These are phyloP conservation scores for Axinella damicornis DNA, from an alignment of 37 sponge, comb jelly and placozoan genomes.

Conservation along the genomic window DNA sequence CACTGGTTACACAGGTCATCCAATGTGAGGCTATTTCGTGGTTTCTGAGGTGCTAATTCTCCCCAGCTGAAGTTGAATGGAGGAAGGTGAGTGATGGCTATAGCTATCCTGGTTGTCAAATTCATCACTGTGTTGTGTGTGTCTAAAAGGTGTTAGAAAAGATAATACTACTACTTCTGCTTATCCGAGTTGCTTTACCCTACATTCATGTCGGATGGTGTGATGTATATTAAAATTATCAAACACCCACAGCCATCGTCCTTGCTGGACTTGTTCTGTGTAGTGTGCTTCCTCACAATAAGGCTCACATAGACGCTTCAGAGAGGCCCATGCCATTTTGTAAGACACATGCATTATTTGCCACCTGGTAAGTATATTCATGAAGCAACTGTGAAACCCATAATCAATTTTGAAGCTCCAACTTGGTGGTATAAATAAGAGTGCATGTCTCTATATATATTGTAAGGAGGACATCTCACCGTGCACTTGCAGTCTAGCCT, in stretches of 20 bases:
- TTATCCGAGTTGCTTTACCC: neutral
- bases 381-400: too few species aligned
- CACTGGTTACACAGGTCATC: neutral
- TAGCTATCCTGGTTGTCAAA: neutral
- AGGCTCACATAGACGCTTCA: neutral
- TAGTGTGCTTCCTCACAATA: too few species aligned
- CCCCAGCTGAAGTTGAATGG: slow-evolving; percentile 3
- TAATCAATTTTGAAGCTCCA: too few species aligned
- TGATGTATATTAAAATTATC: slow-evolving; percentile 18
- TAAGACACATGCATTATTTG: too few species aligned
- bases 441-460: too few species aligned
- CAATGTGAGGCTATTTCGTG: neutral
- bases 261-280: neutral
- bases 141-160: neutral
- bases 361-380: too few species aligned
- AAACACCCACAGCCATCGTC: slow-evolving; percentile 15
- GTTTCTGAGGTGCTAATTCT: neutral
- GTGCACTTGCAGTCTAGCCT: too few species aligned
- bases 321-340: neutral
- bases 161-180: neutral
- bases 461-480: too few species aligned
- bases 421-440: too few species aligned
- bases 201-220: neutral
- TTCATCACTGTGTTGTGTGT: neutral
- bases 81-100: neutral